Evolutionary conservation across 2,113 vertebrate genomes (phyloP).

Genomic region (Pelecanoides urinatrix): DNA sequence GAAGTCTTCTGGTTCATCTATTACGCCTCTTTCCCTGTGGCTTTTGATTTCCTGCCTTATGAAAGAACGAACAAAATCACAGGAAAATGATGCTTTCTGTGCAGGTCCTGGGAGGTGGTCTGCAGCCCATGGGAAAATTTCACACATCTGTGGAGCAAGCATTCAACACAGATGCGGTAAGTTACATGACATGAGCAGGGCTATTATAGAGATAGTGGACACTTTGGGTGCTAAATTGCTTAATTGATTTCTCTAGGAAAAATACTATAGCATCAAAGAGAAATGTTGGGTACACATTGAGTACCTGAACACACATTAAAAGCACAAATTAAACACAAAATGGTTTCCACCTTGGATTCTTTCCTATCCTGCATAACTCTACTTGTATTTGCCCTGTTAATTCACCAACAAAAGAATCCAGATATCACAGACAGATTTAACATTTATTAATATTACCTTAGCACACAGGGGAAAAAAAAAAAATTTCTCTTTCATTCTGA

Average conservation of each 20-base stretch:
- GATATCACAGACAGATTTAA: not conserved
- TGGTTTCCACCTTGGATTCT: not conserved
- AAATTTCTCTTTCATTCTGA: not conserved
- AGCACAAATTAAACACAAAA: not conserved
- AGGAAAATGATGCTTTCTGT: not conserved
- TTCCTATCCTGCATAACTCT: not conserved
- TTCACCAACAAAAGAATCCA: not conserved
- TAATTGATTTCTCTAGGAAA: not conserved
- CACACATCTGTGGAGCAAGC: slow-evolving; percentile 3
- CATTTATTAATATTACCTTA: not conserved
- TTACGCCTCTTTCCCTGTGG: not conserved
- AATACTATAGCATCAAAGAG: not conserved
- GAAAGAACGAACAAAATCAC: not conserved
- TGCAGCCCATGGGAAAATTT: not conserved
- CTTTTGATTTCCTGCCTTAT: slow-evolving; percentile 38
- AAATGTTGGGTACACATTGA: not conserved
- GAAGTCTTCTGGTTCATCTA: slow-evolving; percentile 37
- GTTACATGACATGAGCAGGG: not conserved
- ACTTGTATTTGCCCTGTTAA: not conserved
- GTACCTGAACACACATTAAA: not conserved
- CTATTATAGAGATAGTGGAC: not conserved
- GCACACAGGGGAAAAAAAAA: not conserved
- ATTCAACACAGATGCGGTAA: not conserved
- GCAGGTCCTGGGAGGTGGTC: not conserved
- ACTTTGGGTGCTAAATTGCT: not conserved